Percentiles rank a stretch among this genome's conserved stretches.
Conservation (phyloP, 1,140 invertebrate genomes). For the Brachionus calyciflorus region DNA sequence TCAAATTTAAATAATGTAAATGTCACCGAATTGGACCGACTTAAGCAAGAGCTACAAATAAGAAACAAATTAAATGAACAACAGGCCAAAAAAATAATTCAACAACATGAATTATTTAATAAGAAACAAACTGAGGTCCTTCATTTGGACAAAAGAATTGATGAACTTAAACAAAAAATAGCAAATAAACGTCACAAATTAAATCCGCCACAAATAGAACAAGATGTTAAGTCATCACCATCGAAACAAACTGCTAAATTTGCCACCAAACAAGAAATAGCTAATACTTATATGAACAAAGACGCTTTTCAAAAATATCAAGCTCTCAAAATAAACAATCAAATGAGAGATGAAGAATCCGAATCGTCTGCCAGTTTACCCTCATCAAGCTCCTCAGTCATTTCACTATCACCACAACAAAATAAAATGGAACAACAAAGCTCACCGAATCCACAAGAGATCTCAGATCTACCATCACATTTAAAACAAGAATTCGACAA, state of each 20-base stretch:
- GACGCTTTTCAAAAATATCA: slow-evolving; percentile 54
- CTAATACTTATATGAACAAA: slow-evolving; percentile 54
- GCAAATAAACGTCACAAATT: slow-evolving; percentile 78
- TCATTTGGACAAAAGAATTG: slow-evolving; percentile 84
- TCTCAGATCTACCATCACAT: not conserved
- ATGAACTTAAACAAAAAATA: slow-evolving; percentile 68
- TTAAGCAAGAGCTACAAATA: slow-evolving; percentile 80
- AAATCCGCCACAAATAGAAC: slow-evolving; percentile 56
- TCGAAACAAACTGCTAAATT: slow-evolving; percentile 50
- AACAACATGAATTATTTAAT: slow-evolving; percentile 78
- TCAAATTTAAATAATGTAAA: slow-evolving; percentile 67
- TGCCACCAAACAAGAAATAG: slow-evolving; percentile 52
- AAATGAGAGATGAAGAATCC: slow-evolving; percentile 28
- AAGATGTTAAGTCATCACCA: slow-evolving; percentile 57
- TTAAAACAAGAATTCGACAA: slow-evolving; percentile 35
- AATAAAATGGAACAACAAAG: not conserved
- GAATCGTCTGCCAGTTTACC: slow-evolving; percentile 15
- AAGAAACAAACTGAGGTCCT: slow-evolving; percentile 83
- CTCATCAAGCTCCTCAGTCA: slow-evolving; percentile 7
- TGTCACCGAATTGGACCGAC: slow-evolving; percentile 81
- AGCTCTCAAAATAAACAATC: slow-evolving; percentile 48
- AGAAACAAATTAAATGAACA: slow-evolving; percentile 92
- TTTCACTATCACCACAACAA: not conserved
- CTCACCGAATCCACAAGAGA: not conserved
- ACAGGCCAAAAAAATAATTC: slow-evolving; percentile 78